Evolutionary conservation across 1,140 invertebrate genomes (phyloP).

Genomic region (Triops longicaudatus): DNA sequence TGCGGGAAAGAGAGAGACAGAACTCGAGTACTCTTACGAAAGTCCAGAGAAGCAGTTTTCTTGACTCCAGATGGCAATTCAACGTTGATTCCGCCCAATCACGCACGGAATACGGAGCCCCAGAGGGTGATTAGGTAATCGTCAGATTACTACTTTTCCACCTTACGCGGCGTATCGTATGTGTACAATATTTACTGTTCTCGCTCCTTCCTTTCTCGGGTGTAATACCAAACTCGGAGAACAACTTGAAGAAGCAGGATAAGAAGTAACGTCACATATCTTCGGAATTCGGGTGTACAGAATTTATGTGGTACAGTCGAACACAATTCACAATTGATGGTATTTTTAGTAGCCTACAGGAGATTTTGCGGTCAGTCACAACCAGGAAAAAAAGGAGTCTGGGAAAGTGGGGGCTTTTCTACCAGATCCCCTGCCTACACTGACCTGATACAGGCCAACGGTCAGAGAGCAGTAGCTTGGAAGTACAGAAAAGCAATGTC

Average conservation of each 20-base stretch:
- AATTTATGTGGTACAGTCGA: neutral
- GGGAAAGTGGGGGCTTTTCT: neutral
- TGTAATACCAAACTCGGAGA: neutral
- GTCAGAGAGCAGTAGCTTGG: slow-evolving; percentile 10
- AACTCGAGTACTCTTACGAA: neutral
- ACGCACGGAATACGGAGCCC: neutral
- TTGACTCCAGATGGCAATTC: neutral
- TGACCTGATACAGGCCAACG: slow-evolving; percentile 14
- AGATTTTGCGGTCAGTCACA: neutral
- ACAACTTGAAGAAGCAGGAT: neutral
- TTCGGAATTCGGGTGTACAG: neutral
- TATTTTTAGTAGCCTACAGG: neutral
- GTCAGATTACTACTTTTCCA: neutral
- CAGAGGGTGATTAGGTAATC: neutral
- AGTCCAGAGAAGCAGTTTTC: neutral
- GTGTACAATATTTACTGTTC: neutral
- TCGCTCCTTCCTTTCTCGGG: neutral
- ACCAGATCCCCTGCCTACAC: slow-evolving; percentile 12
- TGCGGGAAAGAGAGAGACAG: neutral
- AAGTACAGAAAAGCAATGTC: slow-evolving; percentile 5
- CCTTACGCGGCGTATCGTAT: neutral
- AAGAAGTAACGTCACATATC: neutral
- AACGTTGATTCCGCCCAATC: slow-evolving; percentile 11
- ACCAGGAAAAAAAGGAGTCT: neutral
- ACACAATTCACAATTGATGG: neutral